Evolutionary conservation across 2,797 vertebrate genomes (phyloP).

Genomic region (Clarias laeviceps): DNA sequence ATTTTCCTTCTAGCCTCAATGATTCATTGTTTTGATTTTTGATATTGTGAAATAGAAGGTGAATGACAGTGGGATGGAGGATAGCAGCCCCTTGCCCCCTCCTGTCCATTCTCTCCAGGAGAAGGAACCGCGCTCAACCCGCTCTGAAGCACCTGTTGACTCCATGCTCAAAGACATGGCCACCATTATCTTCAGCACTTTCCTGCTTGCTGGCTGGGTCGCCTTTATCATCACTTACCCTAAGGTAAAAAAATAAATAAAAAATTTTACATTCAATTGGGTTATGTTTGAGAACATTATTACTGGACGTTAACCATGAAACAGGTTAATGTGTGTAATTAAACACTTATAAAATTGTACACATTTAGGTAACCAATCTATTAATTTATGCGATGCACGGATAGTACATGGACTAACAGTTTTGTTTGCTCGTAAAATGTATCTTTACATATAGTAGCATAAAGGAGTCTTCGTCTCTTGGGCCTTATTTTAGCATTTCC

Average conservation of each 20-base stretch:
- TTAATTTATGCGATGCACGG: neutral
- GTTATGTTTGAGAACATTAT: neutral
- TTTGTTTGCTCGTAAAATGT: neutral
- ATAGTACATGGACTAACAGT: neutral
- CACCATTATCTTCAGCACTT: conserved; percentile 94
- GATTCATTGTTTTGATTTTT: neutral
- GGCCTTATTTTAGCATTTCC: neutral
- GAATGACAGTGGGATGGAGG: conserved; percentile 80
- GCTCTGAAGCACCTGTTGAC: conserved; percentile 87
- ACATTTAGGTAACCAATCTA: neutral
- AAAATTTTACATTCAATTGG: neutral
- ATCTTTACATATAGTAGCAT: no score
- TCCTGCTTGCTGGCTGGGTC: conserved; percentile 94
- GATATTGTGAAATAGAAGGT: conserved; percentile 68
- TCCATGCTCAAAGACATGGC: conserved; percentile 96
- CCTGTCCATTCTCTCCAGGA: conserved; percentile 79
- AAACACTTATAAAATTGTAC: neutral
- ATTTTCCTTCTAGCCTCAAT: neutral
- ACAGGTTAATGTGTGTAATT: neutral
- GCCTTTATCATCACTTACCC: conserved; percentile 96
- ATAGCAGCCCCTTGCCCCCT: conserved; percentile 70
- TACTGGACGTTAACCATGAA: neutral
- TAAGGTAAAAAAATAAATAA: conserved; percentile 74
- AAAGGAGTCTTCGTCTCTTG: neutral
- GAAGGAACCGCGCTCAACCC: conserved; percentile 60